A percentile compares a stretch with the other conserved stretches of the same genome.
phyloP scores from a whole-genome alignment of 2,888 invertebrate genomes.

The Agriopis marginaria region DNA sequence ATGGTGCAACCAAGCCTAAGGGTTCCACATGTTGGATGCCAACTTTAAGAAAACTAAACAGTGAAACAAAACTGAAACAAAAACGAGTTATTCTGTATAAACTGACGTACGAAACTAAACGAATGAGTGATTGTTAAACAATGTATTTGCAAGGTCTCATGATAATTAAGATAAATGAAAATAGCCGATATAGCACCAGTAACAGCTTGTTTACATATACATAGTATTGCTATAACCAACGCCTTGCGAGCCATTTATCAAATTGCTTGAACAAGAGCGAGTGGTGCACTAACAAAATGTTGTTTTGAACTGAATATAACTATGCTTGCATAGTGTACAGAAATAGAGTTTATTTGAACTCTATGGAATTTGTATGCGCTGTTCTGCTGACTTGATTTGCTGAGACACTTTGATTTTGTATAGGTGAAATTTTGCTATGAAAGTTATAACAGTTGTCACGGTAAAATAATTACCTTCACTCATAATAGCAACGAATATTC shows the following conservation, averaged over 20 bases:
- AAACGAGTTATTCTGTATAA: too few relatives aligned
- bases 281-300: slow-evolving; percentile 32
- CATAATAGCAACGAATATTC: too few relatives aligned
- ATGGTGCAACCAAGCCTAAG: too few relatives aligned
- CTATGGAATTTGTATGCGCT: background rate
- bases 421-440: too few relatives aligned
- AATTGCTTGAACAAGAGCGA: slow-evolving; percentile 39
- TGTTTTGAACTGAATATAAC: slow-evolving; percentile 37
- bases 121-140: too few relatives aligned
- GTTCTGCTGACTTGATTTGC: background rate
- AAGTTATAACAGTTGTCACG: too few relatives aligned
- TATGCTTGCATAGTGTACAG: background rate
- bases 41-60: background rate
- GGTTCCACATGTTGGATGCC: background rate
- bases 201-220: background rate
- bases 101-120: too few relatives aligned
- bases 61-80: background rate
- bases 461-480: too few relatives aligned
- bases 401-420: too few relatives aligned
- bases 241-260: slow-evolving; percentile 37
- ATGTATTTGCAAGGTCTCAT: too few relatives aligned
- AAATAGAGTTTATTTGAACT: slow-evolving; percentile 4
- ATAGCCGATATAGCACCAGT: background rate
- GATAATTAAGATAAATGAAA: background rate
- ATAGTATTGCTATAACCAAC: background rate